A percentile compares a stretch with the other conserved stretches of the same genome.
These are phyloP conservation scores for Hiodon tergisus DNA, from an alignment of 2,113 vertebrate genomes.

Conservation along the genomic window DNA sequence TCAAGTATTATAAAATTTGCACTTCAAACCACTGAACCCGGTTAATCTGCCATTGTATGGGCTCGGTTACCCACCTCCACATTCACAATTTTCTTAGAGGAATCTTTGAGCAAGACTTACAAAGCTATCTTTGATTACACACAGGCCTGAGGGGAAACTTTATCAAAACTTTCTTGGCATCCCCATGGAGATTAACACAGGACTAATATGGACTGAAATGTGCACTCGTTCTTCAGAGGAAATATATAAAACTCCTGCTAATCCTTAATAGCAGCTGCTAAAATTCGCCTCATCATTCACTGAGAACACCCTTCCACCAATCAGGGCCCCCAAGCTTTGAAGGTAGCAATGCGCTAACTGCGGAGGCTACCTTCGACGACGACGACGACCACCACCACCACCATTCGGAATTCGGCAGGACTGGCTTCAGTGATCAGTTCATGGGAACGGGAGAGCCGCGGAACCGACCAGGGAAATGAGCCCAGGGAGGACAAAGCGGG, in stretches of 20 bases:
- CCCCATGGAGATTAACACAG: slow-evolving; percentile 60
- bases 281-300: slow-evolving; percentile 15
- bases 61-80: slow-evolving; percentile 62
- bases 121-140: slow-evolving; percentile 72
- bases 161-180: slow-evolving; percentile 54
- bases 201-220: slow-evolving; percentile 49
- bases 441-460: slow-evolving; percentile 5
- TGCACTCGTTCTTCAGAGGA: slow-evolving; percentile 43
- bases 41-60: slow-evolving; percentile 73
- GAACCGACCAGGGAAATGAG: slow-evolving; percentile 26
- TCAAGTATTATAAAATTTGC: slow-evolving; percentile 72
- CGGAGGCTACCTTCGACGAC: neutral
- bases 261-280: slow-evolving; percentile 53
- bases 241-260: slow-evolving; percentile 45
- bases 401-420: slow-evolving; percentile 26
- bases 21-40: slow-evolving; percentile 72
- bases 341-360: neutral
- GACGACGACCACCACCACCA: neutral
- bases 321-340: slow-evolving; percentile 27
- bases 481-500: slow-evolving; percentile 3
- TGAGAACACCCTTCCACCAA: slow-evolving; percentile 31
- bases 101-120: slow-evolving; percentile 61
- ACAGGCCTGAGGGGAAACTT: slow-evolving; percentile 63
- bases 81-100: slow-evolving; percentile 57
- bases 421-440: slow-evolving; percentile 22